These are phyloP conservation scores for Calameuta idolon DNA, from an alignment of 2,888 invertebrate genomes.

Conservation along the genomic window DNA sequence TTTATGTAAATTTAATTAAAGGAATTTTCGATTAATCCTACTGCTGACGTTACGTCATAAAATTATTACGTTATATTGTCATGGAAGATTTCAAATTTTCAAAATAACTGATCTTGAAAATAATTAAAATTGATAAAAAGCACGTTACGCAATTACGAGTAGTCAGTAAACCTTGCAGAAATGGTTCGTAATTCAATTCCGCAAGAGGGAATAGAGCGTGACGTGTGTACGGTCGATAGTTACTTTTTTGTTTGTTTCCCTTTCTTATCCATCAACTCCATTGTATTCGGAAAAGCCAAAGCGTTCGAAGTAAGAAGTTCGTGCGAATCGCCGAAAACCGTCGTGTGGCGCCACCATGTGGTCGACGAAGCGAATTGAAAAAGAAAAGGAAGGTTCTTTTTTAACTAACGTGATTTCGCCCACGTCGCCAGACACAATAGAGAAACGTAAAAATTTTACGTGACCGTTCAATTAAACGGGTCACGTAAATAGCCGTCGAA, in stretches of 20 bases:
- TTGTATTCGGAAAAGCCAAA: neutral
- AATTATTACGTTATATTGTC: too few species aligned
- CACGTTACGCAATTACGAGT: neutral
- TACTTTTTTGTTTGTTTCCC: neutral
- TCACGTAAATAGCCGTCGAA: neutral
- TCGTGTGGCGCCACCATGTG: neutral
- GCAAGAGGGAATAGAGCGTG: neutral
- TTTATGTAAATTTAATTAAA: neutral
- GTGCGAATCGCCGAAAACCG: neutral
- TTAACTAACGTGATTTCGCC: neutral
- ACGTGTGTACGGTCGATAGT: neutral
- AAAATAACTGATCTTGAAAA: neutral
- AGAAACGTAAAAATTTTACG: neutral
- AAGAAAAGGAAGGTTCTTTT: neutral
- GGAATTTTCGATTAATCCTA: neutral
- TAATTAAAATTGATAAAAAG: neutral
- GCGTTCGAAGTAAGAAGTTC: neutral
- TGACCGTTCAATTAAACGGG: neutral
- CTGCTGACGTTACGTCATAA: too few species aligned
- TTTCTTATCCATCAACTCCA: neutral
- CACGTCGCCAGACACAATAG: neutral
- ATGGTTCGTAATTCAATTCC: neutral
- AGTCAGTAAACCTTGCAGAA: neutral
- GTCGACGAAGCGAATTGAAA: neutral
- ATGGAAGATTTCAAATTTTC: neutral